Percentiles rank a stretch among this genome's conserved stretches.
Evolutionary conservation across 2,888 invertebrate species (phyloP).

Genomic region (Epinotia demarniana): DNA sequence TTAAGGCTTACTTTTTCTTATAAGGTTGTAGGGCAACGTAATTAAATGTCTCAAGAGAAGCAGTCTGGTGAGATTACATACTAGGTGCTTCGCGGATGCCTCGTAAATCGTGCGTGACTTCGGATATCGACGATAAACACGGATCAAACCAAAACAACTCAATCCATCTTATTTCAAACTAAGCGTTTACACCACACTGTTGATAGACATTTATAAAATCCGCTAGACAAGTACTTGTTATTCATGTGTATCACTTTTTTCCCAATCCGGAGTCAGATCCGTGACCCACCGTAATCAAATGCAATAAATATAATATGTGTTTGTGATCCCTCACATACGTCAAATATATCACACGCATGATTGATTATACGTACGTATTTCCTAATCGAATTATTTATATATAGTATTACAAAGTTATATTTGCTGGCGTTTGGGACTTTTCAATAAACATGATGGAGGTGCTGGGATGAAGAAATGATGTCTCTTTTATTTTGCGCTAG

Average conservation of each 20-base stretch:
- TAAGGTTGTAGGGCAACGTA: too few relatives aligned
- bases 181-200: slow-evolving; percentile 4
- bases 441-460: not conserved
- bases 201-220: slow-evolving; percentile 20
- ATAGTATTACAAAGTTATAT: slow-evolving; percentile 21
- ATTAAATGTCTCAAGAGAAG: too few relatives aligned
- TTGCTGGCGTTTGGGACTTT: not conserved
- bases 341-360: slow-evolving; percentile 54
- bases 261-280: slow-evolving; percentile 42
- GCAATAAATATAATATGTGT: slow-evolving; percentile 45
- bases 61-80: not conserved
- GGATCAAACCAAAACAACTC: slow-evolving; percentile 1
- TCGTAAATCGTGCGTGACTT: not conserved
- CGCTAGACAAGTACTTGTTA: slow-evolving; percentile 6
- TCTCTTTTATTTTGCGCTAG: not conserved
- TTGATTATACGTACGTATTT: slow-evolving; percentile 50
- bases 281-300: slow-evolving; percentile 48
- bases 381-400: slow-evolving; percentile 43
- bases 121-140: not conserved
- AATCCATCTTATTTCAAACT: slow-evolving; percentile 25
- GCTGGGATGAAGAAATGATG: not conserved
- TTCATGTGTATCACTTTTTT: slow-evolving; percentile 34
- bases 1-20: too few relatives aligned
- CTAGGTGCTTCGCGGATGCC: not conserved
- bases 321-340: slow-evolving; percentile 51